Evolutionary conservation across 2,888 invertebrate genomes (phyloP).

Genomic region (Drosophila mulleri): DNA sequence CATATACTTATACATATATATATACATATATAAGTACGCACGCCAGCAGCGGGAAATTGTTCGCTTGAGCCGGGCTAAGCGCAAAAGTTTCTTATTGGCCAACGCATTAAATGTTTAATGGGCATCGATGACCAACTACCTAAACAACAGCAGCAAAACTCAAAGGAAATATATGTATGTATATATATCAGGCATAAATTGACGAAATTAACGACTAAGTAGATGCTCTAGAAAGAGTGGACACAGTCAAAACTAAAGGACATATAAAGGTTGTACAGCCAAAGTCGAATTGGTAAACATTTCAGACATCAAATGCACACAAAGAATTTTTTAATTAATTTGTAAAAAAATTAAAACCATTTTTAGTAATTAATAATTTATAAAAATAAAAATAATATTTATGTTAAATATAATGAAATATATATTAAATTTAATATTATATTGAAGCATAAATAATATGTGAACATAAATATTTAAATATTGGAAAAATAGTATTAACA

Average conservation of each 20-base stretch:
- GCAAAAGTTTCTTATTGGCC: constrained; percentile 64
- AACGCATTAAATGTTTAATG: constrained; percentile 65
- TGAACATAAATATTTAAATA: too few species aligned
- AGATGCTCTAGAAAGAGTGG: not conserved
- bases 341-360: too few species aligned
- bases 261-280: not conserved
- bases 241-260: not conserved
- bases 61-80: constrained; percentile 40
- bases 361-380: too few species aligned
- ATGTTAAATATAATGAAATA: too few species aligned
- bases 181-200: not conserved
- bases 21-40: not conserved
- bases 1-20: not conserved
- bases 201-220: not conserved
- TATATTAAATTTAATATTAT: too few species aligned
- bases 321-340: too few species aligned
- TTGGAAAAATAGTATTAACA: too few species aligned
- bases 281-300: too few species aligned
- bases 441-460: too few species aligned
- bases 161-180: constrained; percentile 15
- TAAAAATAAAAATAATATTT: too few species aligned
- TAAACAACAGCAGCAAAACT: constrained; percentile 38
- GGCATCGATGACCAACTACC: constrained; percentile 55
- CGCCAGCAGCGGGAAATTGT: constrained; percentile 14
- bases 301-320: too few species aligned